Base-by-base conservation (phyloP, 2,797 vertebrate species). In the Gymnothorax reevesii region DNA sequence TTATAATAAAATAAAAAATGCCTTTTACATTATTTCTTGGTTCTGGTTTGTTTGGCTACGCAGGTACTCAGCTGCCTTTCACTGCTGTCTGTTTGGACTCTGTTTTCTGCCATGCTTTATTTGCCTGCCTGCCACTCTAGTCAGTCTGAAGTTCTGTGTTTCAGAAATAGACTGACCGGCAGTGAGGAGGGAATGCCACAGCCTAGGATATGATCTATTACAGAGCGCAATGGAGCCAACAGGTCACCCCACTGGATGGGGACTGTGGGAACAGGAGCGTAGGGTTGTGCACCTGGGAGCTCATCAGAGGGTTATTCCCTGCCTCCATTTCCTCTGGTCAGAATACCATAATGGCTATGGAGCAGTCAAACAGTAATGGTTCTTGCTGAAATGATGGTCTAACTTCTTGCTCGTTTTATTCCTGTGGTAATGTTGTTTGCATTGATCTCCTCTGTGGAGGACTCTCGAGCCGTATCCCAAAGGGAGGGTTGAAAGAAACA, bases 131-230 rank as follows among this genome's bases (percentile, higher is more conserved):
- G 5, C 4, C 71, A 7, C 49, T 84, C 83, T n/a, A 42, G 13
- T 12, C 60, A 4, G 55, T 87, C 57, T 69, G 83, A 62, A 5
- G 83, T 52, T 75, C 83, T 82, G 75, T 69, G 69, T 84, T 80
- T 42, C 57, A 79, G 25, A 55, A 27, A 57, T 4, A 62, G 57
- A 83, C 79, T 60, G 42, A 83, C 79, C 54, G 52, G 57, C 33
- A 12, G 82, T 66, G 49, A 66, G 60, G 49, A 66, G 60, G 80
- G 57, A 60, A 69, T 52, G 49, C 49, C 49, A 75, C 66, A 49
- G 25, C 25, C 20, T 49, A 17, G 25, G 13, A n/a, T 10, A 12
- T 87, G 88, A 87, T 89, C 80, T 69, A 89, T 84, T 59, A 84
- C 82, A 79, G 42, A 22, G 10, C 27, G 59, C 4, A 33, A 54